Percentiles rank a stretch among this genome's conserved stretches.
Evolutionary conservation across 1,140 invertebrate species (phyloP).

Genomic region (Atta colombica): DNA sequence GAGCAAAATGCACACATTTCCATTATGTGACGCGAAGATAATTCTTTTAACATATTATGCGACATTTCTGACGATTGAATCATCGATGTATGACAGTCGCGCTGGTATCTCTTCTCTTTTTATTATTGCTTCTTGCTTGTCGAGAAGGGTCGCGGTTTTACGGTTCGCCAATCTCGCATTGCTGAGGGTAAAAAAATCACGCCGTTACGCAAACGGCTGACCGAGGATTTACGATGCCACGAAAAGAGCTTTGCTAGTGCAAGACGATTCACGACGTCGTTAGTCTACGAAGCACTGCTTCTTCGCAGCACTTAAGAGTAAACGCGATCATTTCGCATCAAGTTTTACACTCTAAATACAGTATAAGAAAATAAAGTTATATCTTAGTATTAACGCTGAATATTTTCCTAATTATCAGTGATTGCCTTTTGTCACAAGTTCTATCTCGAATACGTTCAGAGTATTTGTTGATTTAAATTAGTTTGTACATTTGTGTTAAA

Average conservation of each 20-base stretch:
- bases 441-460: too few species aligned
- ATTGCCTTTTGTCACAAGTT: too few species aligned
- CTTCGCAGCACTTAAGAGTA: background rate
- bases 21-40: conserved; percentile 9
- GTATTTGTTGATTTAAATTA: background rate
- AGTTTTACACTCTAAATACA: background rate
- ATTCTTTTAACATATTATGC: conserved; percentile 19
- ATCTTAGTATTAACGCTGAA: background rate
- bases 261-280: conserved; percentile 36
- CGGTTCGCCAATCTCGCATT: conserved; percentile 40
- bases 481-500: too few species aligned
- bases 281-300: conserved; percentile 1
- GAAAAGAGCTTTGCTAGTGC: conserved; percentile 39
- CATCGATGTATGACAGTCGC: conserved; percentile 8
- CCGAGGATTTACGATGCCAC: conserved; percentile 50
- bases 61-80: conserved; percentile 32
- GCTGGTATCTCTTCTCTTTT: background rate
- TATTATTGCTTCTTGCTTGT: background rate
- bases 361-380: background rate
- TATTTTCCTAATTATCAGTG: background rate
- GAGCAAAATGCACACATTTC: background rate
- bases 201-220: conserved; percentile 46
- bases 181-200: conserved; percentile 13
- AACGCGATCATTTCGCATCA: conserved; percentile 10
- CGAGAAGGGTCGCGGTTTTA: conserved; percentile 49